These are phyloP conservation scores for Nasalis larvatus DNA, from an alignment of 2,113 vertebrate species.

Conservation along the genomic window DNA sequence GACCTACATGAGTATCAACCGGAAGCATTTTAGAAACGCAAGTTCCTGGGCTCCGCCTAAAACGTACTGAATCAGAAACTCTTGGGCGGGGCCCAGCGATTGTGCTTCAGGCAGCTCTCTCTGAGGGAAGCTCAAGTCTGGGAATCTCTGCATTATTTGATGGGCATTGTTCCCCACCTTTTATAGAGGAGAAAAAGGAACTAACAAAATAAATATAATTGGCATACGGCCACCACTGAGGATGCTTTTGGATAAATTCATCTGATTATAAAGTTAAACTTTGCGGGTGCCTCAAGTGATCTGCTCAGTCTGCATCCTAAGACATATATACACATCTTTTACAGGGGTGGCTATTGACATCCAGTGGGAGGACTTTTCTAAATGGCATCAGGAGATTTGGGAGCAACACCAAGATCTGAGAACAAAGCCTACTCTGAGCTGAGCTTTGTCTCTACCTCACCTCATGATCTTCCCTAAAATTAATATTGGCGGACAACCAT, in stretches of 20 bases:
- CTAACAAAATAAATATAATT: background rate
- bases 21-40: background rate
- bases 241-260: background rate
- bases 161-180: background rate
- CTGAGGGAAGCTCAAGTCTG: background rate
- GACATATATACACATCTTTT: background rate
- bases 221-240: background rate
- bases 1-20: background rate
- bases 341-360: background rate
- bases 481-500: background rate
- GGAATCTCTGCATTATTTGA: background rate
- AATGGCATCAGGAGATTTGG: too few relatives aligned
- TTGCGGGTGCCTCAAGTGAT: background rate
- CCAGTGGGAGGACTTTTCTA: background rate
- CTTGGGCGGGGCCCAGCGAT: background rate
- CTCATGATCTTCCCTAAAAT: background rate
- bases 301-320: too few relatives aligned
- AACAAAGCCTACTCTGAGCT: background rate
- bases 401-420: background rate
- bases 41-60: background rate
- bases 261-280: background rate
- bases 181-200: background rate
- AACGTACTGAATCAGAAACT: background rate
- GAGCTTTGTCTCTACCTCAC: background rate
- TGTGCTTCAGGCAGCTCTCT: background rate